phyloP scores from a whole-genome alignment of 2,113 vertebrate species.

The Dromas ardeola region DNA sequence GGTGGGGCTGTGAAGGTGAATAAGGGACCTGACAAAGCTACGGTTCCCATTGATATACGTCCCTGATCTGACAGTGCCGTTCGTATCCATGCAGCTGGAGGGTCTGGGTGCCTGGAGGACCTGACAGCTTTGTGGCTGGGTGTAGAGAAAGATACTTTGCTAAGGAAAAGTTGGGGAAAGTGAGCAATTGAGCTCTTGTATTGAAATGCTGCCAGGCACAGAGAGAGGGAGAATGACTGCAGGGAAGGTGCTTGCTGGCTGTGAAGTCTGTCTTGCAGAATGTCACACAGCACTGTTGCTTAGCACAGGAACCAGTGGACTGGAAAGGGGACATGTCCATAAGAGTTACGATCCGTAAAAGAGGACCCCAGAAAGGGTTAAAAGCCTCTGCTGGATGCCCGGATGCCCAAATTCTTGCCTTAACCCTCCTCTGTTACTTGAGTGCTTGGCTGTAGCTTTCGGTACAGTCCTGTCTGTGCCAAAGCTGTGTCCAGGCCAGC shows the following conservation, averaged over 20 bases:
- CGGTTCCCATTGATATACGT: neutral
- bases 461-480: neutral
- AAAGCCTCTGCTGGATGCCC: accelerated
- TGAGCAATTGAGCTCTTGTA: neutral
- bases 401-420: neutral
- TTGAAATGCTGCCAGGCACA: neutral
- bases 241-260: neutral
- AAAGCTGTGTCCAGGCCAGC: neutral
- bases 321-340: accelerated
- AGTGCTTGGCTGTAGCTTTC: neutral
- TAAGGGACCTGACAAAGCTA: neutral
- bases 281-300: neutral
- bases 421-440: neutral
- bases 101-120: neutral
- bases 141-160: neutral
- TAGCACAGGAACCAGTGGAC: neutral
- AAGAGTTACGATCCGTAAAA: neutral
- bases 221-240: neutral
- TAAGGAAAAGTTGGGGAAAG: neutral
- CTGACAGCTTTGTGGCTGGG: neutral
- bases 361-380: neutral
- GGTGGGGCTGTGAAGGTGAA: neutral
- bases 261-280: neutral
- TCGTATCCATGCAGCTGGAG: accelerated
- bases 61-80: neutral